Conservation (phyloP, 2,113 vertebrate genomes). For the Hippolais icterina region DNA sequence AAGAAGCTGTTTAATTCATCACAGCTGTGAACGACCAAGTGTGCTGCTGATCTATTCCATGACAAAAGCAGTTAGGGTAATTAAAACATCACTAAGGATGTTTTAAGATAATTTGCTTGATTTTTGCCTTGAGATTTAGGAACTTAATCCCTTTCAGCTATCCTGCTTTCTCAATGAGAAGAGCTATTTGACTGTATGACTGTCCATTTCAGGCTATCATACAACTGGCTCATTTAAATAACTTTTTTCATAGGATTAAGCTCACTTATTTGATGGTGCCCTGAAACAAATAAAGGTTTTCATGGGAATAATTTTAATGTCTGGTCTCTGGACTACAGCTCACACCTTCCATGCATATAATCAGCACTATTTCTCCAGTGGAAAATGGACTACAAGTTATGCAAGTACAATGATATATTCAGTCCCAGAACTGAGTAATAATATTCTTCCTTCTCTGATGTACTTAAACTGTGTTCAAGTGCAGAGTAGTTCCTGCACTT, state of each 20-base stretch:
- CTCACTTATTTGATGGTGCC: background rate
- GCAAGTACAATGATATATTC: background rate
- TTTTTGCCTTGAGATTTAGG: constrained; percentile 30
- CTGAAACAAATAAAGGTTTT: constrained; percentile 13
- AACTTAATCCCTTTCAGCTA: constrained; percentile 11
- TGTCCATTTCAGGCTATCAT: background rate
- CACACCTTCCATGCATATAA: background rate
- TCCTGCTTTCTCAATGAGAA: background rate
- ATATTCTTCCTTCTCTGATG: background rate
- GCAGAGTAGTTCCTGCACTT: background rate
- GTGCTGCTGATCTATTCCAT: constrained; percentile 19
- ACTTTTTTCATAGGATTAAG: constrained; percentile 5
- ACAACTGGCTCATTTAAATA: constrained; percentile 11
- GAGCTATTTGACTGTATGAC: background rate
- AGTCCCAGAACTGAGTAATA: background rate
- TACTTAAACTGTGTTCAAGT: background rate
- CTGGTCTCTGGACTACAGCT: background rate
- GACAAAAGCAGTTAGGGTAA: constrained; percentile 37
- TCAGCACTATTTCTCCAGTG: background rate
- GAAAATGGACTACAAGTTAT: background rate
- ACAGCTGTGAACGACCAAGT: background rate
- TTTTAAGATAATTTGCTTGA: constrained; percentile 32
- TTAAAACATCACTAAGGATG: background rate
- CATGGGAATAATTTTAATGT: background rate
- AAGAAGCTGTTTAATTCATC: constrained; percentile 1